Base-by-base conservation (phyloP, 2,797 vertebrate genomes). In the Malurus leucopterus region DNA sequence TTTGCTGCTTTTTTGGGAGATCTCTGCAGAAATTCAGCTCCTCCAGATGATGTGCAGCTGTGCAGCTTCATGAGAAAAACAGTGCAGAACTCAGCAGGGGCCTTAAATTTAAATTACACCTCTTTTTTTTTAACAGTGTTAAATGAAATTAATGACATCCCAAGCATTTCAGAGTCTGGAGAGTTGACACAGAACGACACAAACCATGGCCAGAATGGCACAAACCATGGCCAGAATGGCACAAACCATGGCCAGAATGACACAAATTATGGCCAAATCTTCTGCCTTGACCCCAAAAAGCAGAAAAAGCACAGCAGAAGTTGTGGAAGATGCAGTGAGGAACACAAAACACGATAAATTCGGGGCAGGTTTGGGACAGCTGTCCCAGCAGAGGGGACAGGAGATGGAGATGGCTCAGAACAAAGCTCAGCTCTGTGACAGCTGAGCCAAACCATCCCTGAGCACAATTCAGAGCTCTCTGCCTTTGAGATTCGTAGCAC, bases 1-100 rank as follows among this genome's bases (percentile, higher is more conserved):
- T 65, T 64, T 58, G 20, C 18, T 43, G 3, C 38, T 68, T 50
- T 24, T 81, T 29, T 47, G 32, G 19, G 50, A 79, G 30, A 32
- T 30, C 64, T 22, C 17, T 82, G 50, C 30, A 63, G 17, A 36
- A 30, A 59, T 11, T 50, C 53, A n/a, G 19, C 32, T n/a, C 53
- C 26, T 71, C 15, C n/a, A n/a, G 64, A 47, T 9, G 50, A 32
- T 5, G 46, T 51, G 15, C 0, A 0, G 15, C 29, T 32, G 4
- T 30, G 41, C 43, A 72, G 67, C 17, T 67, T 41, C 49, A 29
- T 7, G 4, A 13, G 59, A 32, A 78, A 62, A 50, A 3, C 17
- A 22, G 74, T 72, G 43, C 40, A 81, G 36, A 55, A 4, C 21
- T 63, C 51, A 36, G 13, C 36, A 23, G 32, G 46, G 72, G 23